These are phyloP conservation scores for Hypolimnas misippus DNA, from an alignment of 2,888 invertebrate species.

Conservation along the genomic window DNA sequence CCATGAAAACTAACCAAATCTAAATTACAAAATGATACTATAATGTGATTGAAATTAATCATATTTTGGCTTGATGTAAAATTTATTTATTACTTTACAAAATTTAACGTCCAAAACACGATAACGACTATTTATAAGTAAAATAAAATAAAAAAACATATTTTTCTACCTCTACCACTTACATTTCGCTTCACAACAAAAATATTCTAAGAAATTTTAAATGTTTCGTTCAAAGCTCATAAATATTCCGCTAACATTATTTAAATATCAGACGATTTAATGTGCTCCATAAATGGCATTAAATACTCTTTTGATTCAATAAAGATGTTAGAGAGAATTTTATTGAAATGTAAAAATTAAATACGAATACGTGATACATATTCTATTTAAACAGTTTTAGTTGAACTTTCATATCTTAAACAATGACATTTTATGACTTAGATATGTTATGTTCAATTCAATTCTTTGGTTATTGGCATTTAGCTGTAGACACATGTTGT, in stretches of 20 bases:
- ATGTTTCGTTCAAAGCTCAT: neutral
- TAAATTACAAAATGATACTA: too few species aligned
- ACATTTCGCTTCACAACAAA: neutral
- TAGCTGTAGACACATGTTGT: too few species aligned
- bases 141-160: neutral
- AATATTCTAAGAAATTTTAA: neutral
- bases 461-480: too few species aligned
- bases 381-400: neutral
- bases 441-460: too few species aligned
- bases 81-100: too few species aligned
- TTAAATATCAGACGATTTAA: slow-evolving; percentile 7
- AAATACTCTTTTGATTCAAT: slow-evolving; percentile 6
- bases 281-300: slow-evolving; percentile 1
- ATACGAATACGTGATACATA: neutral
- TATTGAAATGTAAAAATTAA: neutral
- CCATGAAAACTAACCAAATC: too few species aligned
- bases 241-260: neutral
- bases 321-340: neutral
- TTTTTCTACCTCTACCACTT: neutral
- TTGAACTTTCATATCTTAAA: neutral
- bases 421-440: too few species aligned
- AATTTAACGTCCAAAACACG: neutral
- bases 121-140: too few species aligned
- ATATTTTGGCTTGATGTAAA: too few species aligned
- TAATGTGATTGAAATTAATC: too few species aligned